Base-by-base conservation (phyloP, 2,797 vertebrate genomes). In the Anguilla pacifica region DNA sequence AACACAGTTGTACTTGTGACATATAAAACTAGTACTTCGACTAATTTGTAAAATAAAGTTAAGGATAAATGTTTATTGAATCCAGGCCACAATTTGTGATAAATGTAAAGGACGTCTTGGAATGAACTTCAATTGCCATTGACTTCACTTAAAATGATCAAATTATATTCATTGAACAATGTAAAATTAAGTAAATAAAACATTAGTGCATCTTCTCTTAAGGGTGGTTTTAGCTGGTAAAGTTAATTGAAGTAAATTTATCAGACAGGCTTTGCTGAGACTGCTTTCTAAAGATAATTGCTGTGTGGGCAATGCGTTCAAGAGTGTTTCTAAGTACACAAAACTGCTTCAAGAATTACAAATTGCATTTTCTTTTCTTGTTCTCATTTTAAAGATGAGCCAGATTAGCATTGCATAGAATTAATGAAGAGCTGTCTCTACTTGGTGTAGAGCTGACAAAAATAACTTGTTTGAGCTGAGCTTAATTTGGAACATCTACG, bases 221-320 rank as follows among this genome's bases (percentile, higher is more conserved):
- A 72, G 70, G 11, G 10, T 13, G 70, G 7, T 28, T 72, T 72
- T 72, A 72, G n/a, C 0, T 7, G 31, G 70, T 72, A 72, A 72
- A 72, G 70, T 72, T 72, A 72, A 72, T 72, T 72, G 35, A 31
- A 72, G 70, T 72, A 31, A 28, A n/a, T n/a, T 72, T 72, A 72
- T 72, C 70, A 72, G 28, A 72, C 10, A 31, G n/a, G 28, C 70
- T 35, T 72, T 31, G 55, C 70, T 72, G 28, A 31, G 70, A 3
- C n/a, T 31, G 70, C n/a, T 31, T 72, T 11, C 70, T 1, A 72
- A 72, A 72, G 70, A 72, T 72, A 72, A 72, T 72, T 72, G 28
- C n/a, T 28, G 10, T 72, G 28, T 31, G 70, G 70, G 70, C 28
- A 72, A 72, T 72, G n/a, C 70, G 7, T 72, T 72, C 28, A 72